Base-by-base conservation (phyloP, 2,888 invertebrate species). In the Diplazon laetatorius region DNA sequence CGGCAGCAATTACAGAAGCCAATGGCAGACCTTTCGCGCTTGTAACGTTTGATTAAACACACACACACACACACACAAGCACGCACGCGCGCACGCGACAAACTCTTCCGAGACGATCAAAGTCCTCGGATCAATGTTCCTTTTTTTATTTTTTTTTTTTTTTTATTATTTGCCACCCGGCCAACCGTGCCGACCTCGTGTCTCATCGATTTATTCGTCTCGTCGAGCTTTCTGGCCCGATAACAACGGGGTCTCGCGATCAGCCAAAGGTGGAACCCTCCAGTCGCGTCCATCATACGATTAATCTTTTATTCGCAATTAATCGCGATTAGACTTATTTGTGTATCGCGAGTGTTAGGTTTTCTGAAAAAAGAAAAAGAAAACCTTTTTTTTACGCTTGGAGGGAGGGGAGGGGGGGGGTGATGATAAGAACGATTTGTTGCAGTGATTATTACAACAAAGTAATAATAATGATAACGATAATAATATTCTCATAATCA, bases 101-200 rank as follows among this genome's bases (percentile, higher is more conserved):
- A 20, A 16, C 20, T 22, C 37, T 37, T 37, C 55, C 25, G 22
- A 37, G 46, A 65, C 63, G 59, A 50, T 69, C 77, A 50, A 68
- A 57, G 72, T 63, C 25, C 57, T 39, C 14, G 1, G n/a, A 62
- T 63, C 50, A 42, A 50, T 39, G 50, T 50, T 10, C 35, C 25
- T 35, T 30, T 37, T 22, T 16, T 20, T 18, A 14, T 22, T 63
- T 46, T 30, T 14, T 46, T 30, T 1, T 30, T 63, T 37, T 20
- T 46, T 14, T 63, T 12, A 9, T 35, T 50, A 12, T 6, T n/a
- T 4, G 12, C 55, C 30, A n/a, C 1, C 9, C 46, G n/a, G n/a
- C n/a, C n/a, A n/a, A n/a, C 30, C 30, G 4, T 6, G 30, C 30
- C 30, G 30, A 30, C 30, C 2, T 30, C 30, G 30, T 52, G 25